Conservation (phyloP, 2,113 vertebrate species). For the Picathartes gymnocephalus region DNA sequence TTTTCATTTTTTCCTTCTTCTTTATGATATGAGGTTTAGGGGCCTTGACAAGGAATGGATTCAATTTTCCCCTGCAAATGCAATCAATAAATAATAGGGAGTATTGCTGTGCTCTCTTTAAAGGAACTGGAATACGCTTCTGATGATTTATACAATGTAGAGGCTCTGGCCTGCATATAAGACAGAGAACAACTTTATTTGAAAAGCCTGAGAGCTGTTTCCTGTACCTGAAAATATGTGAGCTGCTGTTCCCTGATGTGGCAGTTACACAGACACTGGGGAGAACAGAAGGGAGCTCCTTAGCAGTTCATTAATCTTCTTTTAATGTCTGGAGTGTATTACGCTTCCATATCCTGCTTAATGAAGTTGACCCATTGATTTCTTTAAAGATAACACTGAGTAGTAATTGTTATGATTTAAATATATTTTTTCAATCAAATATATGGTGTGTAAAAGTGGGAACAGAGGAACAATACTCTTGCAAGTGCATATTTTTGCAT, state of each 20-base stretch:
- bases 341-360: background rate
- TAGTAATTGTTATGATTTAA: background rate
- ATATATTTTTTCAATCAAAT: background rate
- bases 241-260: background rate
- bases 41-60: conserved; percentile 37
- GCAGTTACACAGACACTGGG: background rate
- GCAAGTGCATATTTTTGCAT: background rate
- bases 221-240: background rate
- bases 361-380: background rate
- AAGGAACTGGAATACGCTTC: conserved; percentile 21
- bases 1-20: background rate
- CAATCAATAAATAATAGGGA: conserved; percentile 46
- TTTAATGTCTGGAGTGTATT: background rate
- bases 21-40: conserved; percentile 35
- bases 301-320: background rate
- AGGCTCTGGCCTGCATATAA: background rate
- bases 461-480: background rate
- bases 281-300: background rate
- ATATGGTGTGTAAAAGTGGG: background rate
- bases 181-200: conserved; percentile 27
- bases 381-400: background rate
- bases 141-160: conserved; percentile 61
- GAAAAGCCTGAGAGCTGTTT: conserved; percentile 37
- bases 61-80: conserved; percentile 58
- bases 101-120: conserved; percentile 11